Evolutionary conservation across 2,888 invertebrate species (phyloP).

Genomic region (Chloromyia formosa): DNA sequence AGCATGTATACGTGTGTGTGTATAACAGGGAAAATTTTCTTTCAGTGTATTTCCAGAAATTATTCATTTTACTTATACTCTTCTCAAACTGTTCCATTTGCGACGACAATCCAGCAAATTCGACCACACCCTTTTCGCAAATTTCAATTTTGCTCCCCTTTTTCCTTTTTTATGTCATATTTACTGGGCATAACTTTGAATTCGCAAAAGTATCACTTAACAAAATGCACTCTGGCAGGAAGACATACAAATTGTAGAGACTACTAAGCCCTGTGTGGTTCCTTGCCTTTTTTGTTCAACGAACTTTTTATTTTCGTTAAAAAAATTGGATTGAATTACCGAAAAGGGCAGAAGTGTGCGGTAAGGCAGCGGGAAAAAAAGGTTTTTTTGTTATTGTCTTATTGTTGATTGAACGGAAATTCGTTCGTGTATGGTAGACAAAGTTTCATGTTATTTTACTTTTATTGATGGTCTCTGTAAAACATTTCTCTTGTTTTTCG

Average conservation of each 20-base stretch:
- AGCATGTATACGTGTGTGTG: no score
- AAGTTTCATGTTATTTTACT: no score
- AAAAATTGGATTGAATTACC: slow-evolving; percentile 31
- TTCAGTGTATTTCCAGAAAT: no score
- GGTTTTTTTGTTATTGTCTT: background rate
- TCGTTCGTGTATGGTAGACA: background rate
- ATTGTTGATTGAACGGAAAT: slow-evolving; percentile 27
- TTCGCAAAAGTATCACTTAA: slow-evolving; percentile 34
- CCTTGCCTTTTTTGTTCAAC: slow-evolving; percentile 16
- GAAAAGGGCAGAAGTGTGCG: background rate
- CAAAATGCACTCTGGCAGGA: slow-evolving; percentile 21
- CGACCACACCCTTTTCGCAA: no score
- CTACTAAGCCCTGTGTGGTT: slow-evolving; percentile 28
- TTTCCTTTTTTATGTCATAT: no score
- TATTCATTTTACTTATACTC: no score
- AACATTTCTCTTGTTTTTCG: no score
- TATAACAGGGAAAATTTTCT: no score
- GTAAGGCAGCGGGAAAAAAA: background rate
- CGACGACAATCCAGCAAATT: no score
- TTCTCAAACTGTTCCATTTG: no score
- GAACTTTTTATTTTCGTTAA: slow-evolving; percentile 13
- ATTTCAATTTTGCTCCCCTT: no score
- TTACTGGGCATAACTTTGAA: background rate
- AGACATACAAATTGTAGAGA: slow-evolving; percentile 33
- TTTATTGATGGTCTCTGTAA: no score